Evolutionary conservation across 2,888 invertebrate genomes (phyloP), one percentile per base, ranked within the genome.

Genomic region (Stenurella melanura): DNA sequence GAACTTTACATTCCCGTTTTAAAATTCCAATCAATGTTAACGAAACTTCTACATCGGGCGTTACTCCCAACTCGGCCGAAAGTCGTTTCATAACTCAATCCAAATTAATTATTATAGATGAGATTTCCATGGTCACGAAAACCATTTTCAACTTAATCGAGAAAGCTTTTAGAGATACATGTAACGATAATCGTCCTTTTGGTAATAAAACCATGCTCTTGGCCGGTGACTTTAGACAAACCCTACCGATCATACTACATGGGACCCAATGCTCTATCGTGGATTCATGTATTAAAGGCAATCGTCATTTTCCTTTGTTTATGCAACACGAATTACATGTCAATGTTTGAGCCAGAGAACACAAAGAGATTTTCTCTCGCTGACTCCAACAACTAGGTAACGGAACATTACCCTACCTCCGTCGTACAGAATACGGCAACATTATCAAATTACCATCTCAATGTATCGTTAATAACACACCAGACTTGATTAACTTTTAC

Each of bases 211-310:
- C 66, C n/a, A 21, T 78, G 11, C 15, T 78, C 18, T 30, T 78
- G 7, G 69, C 70, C 0, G 77, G 79, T 30, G 79, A 78, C 21
- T 78, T 75, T 26, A 61, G 78, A 6, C 76, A 77, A 74, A 78
- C 63, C 15, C 42, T 78, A 18, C 78, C 78, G 26, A 73, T 78
- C 19, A 56, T 79, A 12, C 70, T 66, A n/a, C 12, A 72, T 60
- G 74, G 72, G 4, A 75, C 75, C 38, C 58, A 75, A 18, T 70
- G 71, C 30, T 67, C 66, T 26, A 75, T 75, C 19, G 66, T 79
- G 26, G 72, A 77, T 58, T 72, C 66, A 3, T 79, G 50, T 61
- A 26, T 79, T 3, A 75, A 72, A 19, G 17, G 18, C 19, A 34
- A 12, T 12, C 12, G 19, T 2, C 19, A 58, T 12, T 19, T 58